phyloP scores from a whole-genome alignment of 2,888 invertebrate species.

The Drosophila borborema region DNA sequence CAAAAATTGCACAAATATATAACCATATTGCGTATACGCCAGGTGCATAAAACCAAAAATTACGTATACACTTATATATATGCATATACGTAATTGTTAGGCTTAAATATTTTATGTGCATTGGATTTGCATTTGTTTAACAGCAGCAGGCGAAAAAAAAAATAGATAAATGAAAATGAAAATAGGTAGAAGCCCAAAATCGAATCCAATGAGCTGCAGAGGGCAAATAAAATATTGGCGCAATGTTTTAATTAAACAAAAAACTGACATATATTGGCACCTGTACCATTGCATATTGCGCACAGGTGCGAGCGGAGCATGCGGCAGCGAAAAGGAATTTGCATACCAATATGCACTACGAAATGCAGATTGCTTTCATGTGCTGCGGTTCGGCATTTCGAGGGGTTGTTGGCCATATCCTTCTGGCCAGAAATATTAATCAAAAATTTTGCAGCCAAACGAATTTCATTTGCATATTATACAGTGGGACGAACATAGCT shows the following conservation, averaged over 20 bases:
- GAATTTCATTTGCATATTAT: slow-evolving; percentile 64
- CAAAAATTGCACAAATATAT: slow-evolving; percentile 22
- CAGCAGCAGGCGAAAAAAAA: slow-evolving; percentile 11
- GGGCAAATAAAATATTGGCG: slow-evolving; percentile 70
- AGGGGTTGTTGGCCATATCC: slow-evolving; percentile 27
- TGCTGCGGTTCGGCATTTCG: slow-evolving; percentile 6
- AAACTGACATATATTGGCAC: slow-evolving; percentile 78
- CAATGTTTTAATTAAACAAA: slow-evolving; percentile 81
- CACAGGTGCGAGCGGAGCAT: slow-evolving; percentile 27
- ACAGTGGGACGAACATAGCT: slow-evolving; percentile 2
- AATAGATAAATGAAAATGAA: no score
- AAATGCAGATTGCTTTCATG: slow-evolving; percentile 24
- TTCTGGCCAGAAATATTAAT: slow-evolving; percentile 65
- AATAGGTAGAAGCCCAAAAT: neutral
- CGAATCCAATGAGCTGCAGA: slow-evolving; percentile 7
- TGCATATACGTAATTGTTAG: slow-evolving; percentile 62
- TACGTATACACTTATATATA: neutral
- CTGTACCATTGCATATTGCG: slow-evolving; percentile 25
- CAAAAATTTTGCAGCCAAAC: slow-evolving; percentile 64
- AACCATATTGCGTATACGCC: slow-evolving; percentile 40
- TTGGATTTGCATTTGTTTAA: slow-evolving; percentile 67
- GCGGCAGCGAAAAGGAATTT: slow-evolving; percentile 49
- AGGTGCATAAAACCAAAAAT: slow-evolving; percentile 2
- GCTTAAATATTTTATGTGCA: slow-evolving; percentile 70
- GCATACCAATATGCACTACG: slow-evolving; percentile 66